phyloP scores from a whole-genome alignment of 2,797 vertebrate species.

The Ispidina picta region DNA sequence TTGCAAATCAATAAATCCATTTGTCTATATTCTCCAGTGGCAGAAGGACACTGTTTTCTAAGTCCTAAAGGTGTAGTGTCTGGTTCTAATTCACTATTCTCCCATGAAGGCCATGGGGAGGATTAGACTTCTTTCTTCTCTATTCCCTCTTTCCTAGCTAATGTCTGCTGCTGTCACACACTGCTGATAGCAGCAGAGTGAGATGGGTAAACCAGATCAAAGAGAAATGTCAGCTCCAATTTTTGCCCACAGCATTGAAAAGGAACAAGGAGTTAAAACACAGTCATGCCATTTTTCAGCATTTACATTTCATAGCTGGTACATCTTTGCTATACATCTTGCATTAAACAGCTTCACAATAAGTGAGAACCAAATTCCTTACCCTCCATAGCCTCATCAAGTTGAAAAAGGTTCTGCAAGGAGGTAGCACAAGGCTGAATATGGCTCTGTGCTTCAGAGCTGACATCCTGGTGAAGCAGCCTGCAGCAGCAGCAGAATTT shows the following conservation, averaged over 20 bases:
- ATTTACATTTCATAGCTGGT: conserved; percentile 48
- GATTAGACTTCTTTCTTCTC: conserved; percentile 48
- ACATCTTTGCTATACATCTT: background rate
- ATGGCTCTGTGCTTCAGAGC: conserved; percentile 25
- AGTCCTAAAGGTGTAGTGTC: background rate
- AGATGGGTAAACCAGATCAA: conserved; percentile 69
- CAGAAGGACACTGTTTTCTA: background rate
- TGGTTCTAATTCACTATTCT: conserved; percentile 44
- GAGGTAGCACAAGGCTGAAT: background rate
- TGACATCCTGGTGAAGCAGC: conserved; percentile 7
- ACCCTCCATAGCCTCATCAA: background rate
- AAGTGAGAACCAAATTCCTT: conserved; percentile 21
- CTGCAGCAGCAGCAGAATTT: conserved; percentile 31
- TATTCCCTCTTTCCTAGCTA: conserved; percentile 43
- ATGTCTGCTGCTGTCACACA: conserved; percentile 61
- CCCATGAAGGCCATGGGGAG: conserved; percentile 31
- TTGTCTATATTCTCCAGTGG: background rate
- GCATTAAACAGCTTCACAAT: background rate
- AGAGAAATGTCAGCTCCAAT: conserved; percentile 63
- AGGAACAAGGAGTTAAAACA: conserved; percentile 58
- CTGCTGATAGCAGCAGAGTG: conserved; percentile 30
- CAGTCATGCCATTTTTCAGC: conserved; percentile 39
- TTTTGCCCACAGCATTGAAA: conserved; percentile 46
- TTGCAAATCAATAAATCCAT: background rate
- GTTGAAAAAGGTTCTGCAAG: conserved; percentile 22